Base-by-base conservation (phyloP, 2,797 vertebrate genomes). In the Aldrovandia affinis region DNA sequence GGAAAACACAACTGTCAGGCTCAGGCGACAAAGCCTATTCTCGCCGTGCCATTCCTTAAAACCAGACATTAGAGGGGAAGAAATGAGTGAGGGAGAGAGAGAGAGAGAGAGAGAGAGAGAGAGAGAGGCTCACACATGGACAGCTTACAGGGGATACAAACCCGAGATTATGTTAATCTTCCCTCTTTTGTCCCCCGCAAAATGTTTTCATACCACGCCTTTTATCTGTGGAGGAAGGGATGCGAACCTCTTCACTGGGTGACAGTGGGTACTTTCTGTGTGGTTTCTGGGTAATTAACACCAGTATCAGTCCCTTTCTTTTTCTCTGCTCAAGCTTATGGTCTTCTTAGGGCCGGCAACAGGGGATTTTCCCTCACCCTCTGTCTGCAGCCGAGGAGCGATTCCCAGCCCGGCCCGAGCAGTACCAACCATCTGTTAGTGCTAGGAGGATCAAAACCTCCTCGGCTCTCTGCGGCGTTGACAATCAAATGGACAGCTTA, bases 281-380 rank as follows among this genome's bases (percentile, higher is more conserved):
- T 98, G 98, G 97, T 97, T 98, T 98, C 97, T 98, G 97, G 96
- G 97, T 99, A 99, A 99, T 99, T 99, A 99, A 98, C 97, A 97
- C 97, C 97, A 97, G 96, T 97, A 96, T 96, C 96, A 96, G 97
- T 94, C 94, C 97, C 96, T 98, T 99, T 98, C 97, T 99, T 96
- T 97, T 97, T 97, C 96, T 96, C 97, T 97, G 95, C 96, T 98
- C 97, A 96, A 98, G 98, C 98, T 99, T 98, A 97, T 97, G 97
- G 96, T 96, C 97, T 98, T 99, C 98, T 98, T 97, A 98, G 96
- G 96, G 95, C 94, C 94, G 92, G 96, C 96, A 97, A 97, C 97
- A 95, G 97, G 97, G 97, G 97, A 97, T 96, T 97, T 91, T 96
- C 83, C 94, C 93, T 95, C 92, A 93, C 94, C 94, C 96, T 96